Conservation (phyloP, 1,140 invertebrate genomes). For the Thalassaphorura encarpata region DNA sequence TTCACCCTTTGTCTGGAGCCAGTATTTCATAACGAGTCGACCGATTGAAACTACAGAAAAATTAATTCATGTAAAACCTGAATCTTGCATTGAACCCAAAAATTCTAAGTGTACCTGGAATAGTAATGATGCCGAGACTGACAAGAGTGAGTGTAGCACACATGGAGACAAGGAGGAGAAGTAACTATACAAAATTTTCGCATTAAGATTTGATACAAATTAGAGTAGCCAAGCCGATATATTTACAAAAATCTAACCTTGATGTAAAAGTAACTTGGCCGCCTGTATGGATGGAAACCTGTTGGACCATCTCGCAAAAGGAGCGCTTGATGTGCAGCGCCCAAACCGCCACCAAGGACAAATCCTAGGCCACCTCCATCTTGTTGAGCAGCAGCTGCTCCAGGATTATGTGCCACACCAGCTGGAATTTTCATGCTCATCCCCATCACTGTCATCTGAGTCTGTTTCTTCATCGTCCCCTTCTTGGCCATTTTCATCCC, state of each 20-base stretch:
- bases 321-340: constrained; percentile 70
- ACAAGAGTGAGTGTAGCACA: constrained; percentile 72
- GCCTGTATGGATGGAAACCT: constrained; percentile 77
- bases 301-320: constrained; percentile 64
- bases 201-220: background rate
- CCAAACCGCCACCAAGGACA: constrained; percentile 43
- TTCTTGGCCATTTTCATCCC: constrained; percentile 3
- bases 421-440: too few species aligned
- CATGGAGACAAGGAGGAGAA: constrained; percentile 65
- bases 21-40: constrained; percentile 30
- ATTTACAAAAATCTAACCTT: constrained; percentile 17
- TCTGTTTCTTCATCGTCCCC: constrained; percentile 14
- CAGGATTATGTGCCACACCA: background rate
- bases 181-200: constrained; percentile 38
- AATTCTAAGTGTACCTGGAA: constrained; percentile 52
- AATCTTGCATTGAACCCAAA: background rate
- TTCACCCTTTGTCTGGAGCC: constrained; percentile 30
- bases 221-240: background rate
- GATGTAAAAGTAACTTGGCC: constrained; percentile 47
- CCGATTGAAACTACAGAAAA: constrained; percentile 28
- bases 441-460: background rate
- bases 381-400: constrained; percentile 28
- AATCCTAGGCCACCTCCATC: constrained; percentile 22
- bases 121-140: constrained; percentile 69
- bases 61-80: background rate